Base-by-base conservation (phyloP, 92 coral and sea anemone genomes). In the Virgularia gustaviana region DNA sequence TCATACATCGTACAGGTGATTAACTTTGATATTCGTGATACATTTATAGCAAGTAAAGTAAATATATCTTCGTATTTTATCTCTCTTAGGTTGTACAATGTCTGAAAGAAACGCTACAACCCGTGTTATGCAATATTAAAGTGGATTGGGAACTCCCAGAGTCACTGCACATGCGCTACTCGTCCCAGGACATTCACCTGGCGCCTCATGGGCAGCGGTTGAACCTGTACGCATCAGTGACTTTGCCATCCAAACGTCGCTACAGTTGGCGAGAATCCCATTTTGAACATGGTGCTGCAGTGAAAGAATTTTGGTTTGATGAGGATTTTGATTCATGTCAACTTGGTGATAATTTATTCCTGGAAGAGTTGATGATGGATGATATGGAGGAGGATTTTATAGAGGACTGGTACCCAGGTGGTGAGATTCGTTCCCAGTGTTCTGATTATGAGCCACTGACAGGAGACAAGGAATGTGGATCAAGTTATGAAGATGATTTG, bases 301-400 rank as follows among this genome's bases (percentile, higher is more conserved):
- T 92, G 23, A 92, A 92, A 76, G 98, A 89, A 44, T 92, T 92
- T 62, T 92, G 98, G 98, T 92, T 92, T 66, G 98, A 92, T 33
- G 98, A 92, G 38, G 98, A 92, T 16, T 72, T 90, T 61, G 98
- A 89, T 42, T 79, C 83, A 60, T 59, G 90, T 10, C 90, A 85
- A 37, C 56, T 65, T 22, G 73, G 61, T 39, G 86, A 61, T 84
- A n/a, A n/a, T n/a, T 53, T 43, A 11, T 31, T 24, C 0, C 64
- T 71, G n/a, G 51, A 63, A n/a, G 89, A 79, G 0, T 70, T 57
- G 2, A 49, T 63, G 33, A 72, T 52, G 28, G 83, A 59, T 47
- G 83, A 88, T 18, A 88, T 57, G 67, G 75, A 49, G 59, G 19
- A 10, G 6, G 6, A 24, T 18, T 24, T 65, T 22, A 35, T 36